A percentile compares a stretch with the other conserved stretches of the same genome.
These are phyloP conservation scores for Dysidea cf. avara DNA, from an alignment of 37 sponge, comb jelly and placozoan species.

Conservation along the genomic window DNA sequence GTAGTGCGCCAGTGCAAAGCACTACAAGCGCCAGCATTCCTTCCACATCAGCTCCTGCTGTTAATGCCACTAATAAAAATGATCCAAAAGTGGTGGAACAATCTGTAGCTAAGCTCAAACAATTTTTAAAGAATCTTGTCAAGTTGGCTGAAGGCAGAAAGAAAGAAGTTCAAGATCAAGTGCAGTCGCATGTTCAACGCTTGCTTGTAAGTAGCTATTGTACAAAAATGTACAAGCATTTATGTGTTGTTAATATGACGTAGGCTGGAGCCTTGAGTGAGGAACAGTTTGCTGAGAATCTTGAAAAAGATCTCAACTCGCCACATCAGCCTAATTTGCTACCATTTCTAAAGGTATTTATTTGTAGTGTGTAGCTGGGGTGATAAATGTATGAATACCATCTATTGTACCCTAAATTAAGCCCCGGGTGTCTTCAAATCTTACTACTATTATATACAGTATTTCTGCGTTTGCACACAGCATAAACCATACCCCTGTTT, in stretches of 20 bases:
- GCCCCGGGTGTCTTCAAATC: too few relatives aligned
- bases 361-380: too few relatives aligned
- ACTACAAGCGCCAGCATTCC: too few relatives aligned
- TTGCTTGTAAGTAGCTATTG: slow-evolving; percentile 57
- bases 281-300: slow-evolving; percentile 65
- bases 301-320: slow-evolving; percentile 70
- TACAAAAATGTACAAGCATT: not conserved
- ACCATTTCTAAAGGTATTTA: slow-evolving; percentile 77
- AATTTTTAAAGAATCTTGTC: slow-evolving; percentile 68
- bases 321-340: slow-evolving; percentile 74
- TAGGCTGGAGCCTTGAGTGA: slow-evolving; percentile 61
- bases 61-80: not conserved
- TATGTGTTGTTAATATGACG: not conserved
- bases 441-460: too few relatives aligned
- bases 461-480: too few relatives aligned
- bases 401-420: too few relatives aligned
- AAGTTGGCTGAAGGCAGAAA: slow-evolving; percentile 60
- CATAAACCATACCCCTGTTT: too few relatives aligned
- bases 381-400: too few relatives aligned
- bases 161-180: slow-evolving; percentile 40
- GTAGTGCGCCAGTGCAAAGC: too few relatives aligned
- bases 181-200: slow-evolving; percentile 69
- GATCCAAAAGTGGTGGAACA: slow-evolving; percentile 8
- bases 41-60: too few relatives aligned
- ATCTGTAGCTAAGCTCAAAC: slow-evolving; percentile 62